Percentiles rank a stretch among this genome's conserved stretches.
These are phyloP conservation scores for Brachionus sp. DNA, from an alignment of 1,140 invertebrate species.

Conservation along the genomic window DNA sequence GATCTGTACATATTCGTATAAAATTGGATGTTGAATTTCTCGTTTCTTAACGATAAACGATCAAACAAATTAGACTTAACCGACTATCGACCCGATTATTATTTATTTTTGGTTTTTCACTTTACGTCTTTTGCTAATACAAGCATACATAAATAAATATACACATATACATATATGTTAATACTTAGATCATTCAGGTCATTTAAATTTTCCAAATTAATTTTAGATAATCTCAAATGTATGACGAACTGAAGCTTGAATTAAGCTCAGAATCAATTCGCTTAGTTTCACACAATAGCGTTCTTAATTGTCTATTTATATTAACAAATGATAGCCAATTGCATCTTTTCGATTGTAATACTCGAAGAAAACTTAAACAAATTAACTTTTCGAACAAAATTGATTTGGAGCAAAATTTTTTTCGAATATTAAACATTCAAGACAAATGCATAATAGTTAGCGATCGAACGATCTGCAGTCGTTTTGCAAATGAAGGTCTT, in stretches of 20 bases:
- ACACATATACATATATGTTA: no score
- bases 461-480: conserved; percentile 37
- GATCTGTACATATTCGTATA: neutral
- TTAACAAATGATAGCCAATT: neutral
- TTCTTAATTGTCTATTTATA: conserved; percentile 34
- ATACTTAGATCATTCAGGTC: neutral
- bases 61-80: neutral
- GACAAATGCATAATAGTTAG: conserved; percentile 43
- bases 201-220: neutral
- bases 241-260: conserved; percentile 15
- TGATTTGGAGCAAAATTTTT: conserved; percentile 14
- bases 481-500: conserved; percentile 22
- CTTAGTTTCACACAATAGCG: conserved; percentile 23
- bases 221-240: conserved; percentile 22
- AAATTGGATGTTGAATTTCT: neutral
- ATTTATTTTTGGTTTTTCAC: neutral
- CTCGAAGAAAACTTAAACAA: conserved; percentile 24
- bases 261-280: neutral
- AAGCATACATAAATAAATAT: neutral
- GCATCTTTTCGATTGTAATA: conserved; percentile 15
- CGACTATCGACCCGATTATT: neutral
- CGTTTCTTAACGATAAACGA: conserved; percentile 6
- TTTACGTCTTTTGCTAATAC: neutral
- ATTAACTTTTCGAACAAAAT: conserved; percentile 24
- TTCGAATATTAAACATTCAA: conserved; percentile 9